Percentiles rank a stretch among this genome's conserved stretches.
phyloP scores from a whole-genome alignment of 2,888 invertebrate species.

The Thecocarcelia acutangulata region DNA sequence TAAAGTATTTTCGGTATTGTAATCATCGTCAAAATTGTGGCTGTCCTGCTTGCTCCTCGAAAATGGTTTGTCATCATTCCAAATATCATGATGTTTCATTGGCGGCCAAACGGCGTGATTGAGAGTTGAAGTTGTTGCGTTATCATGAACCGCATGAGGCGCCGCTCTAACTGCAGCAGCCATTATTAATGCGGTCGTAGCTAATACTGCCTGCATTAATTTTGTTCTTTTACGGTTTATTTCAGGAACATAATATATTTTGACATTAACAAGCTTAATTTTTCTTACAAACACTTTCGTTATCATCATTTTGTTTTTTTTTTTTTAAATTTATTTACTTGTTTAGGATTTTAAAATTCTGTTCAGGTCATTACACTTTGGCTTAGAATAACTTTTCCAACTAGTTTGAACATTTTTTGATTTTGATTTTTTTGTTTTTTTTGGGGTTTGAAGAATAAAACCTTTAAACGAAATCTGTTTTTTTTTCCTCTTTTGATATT shows the following conservation, averaged over 20 bases:
- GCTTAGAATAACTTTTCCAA: conserved; percentile 39
- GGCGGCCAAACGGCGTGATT: conserved; percentile 76
- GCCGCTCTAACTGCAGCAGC: conserved; percentile 53
- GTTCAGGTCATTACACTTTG: conserved; percentile 51
- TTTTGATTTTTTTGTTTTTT: no score
- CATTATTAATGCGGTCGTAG: conserved; percentile 33
- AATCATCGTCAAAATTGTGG: conserved; percentile 21
- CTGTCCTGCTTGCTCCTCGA: conserved; percentile 36
- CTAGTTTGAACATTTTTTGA: conserved; percentile 8
- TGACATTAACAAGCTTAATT: conserved; percentile 7
- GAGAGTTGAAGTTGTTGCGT: conserved; percentile 32
- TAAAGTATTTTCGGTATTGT: conserved; percentile 21
- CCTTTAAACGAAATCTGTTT: conserved; percentile 17
- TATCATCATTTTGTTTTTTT: conserved; percentile 42
- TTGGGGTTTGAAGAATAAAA: conserved; percentile 6
- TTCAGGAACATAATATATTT: conserved; percentile 24
- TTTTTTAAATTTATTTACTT: conserved; percentile 15
- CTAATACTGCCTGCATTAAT: conserved; percentile 28
- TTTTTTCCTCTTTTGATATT: background rate
- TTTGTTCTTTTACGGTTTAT: conserved; percentile 4
- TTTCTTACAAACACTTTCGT: conserved; percentile 55
- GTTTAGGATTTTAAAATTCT: conserved; percentile 22
- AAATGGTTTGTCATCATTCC: conserved; percentile 73
- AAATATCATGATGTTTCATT: conserved; percentile 79
- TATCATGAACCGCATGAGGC: conserved; percentile 51